A percentile compares a stretch with the other conserved stretches of the same genome.
Conservation (phyloP, 23 tunicate species). For the Clavelina lepadiformis region DNA sequence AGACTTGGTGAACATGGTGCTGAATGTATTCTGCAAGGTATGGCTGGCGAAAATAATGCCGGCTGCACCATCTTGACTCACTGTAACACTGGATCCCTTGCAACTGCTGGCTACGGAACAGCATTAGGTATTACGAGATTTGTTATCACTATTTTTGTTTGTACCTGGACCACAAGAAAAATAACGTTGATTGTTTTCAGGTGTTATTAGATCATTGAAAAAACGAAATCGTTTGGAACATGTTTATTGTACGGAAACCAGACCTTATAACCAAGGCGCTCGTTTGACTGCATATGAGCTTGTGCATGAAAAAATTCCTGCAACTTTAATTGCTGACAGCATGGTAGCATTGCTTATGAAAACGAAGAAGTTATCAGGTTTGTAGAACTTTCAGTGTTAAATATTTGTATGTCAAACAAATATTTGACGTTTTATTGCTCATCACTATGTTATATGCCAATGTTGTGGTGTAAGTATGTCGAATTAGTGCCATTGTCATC, state of each 20-base stretch:
- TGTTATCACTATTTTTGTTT: too few species aligned
- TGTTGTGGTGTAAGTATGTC: too few species aligned
- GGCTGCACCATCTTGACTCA: conserved; percentile 58
- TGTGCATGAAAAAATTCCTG: conserved; percentile 69
- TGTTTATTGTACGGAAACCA: conserved; percentile 87
- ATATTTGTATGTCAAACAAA: too few species aligned
- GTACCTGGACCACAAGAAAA: too few species aligned
- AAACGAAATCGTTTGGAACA: conserved; percentile 10
- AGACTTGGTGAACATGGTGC: conserved; percentile 57
- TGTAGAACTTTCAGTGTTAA: too few species aligned
- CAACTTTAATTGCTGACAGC: conserved; percentile 77
- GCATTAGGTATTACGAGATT: conserved; percentile 78
- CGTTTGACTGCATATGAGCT: conserved; percentile 87
- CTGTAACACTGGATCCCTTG: conserved; percentile 91
- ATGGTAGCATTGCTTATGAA: conserved; percentile 74
- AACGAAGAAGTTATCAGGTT: conserved; percentile 41
- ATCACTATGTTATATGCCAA: too few species aligned
- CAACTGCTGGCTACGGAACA: conserved; percentile 94
- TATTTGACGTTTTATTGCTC: too few species aligned
- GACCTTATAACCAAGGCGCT: conserved; percentile 95
- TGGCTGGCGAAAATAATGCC: background rate
- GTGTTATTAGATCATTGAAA: conserved; percentile 71
- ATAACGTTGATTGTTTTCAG: conserved; percentile 1
- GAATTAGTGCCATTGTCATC: too few species aligned
- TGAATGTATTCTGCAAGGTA: conserved; percentile 39